These are phyloP conservation scores for Chaetorhynchus papuensis DNA, from an alignment of 2,113 vertebrate genomes.

Conservation along the genomic window DNA sequence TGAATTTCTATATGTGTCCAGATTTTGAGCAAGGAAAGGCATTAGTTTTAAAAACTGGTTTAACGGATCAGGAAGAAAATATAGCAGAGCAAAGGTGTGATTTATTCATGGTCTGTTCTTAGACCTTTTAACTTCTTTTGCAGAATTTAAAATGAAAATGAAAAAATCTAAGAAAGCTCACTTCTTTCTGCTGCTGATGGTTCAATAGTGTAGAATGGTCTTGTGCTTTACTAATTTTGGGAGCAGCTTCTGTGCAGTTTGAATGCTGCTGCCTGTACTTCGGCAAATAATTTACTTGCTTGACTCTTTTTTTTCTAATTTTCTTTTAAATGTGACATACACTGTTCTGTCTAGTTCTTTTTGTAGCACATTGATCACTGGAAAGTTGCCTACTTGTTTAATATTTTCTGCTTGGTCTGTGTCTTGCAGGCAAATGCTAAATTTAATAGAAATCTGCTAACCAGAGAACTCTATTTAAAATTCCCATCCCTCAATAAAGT, in stretches of 20 bases:
- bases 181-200: background rate
- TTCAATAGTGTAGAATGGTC: background rate
- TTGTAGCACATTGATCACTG: background rate
- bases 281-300: background rate
- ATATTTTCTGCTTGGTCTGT: background rate
- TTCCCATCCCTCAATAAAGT: background rate
- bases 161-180: background rate
- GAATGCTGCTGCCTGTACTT: background rate
- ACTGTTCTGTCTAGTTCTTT: background rate
- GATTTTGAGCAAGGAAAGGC: background rate
- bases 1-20: background rate
- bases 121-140: background rate
- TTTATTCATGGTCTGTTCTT: background rate
- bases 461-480: background rate
- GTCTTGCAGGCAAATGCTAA: background rate
- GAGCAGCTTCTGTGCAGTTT: background rate
- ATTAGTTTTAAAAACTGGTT: background rate
- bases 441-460: slow-evolving; percentile 7
- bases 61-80: background rate
- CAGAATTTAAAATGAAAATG: background rate
- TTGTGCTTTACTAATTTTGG: background rate
- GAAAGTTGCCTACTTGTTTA: background rate
- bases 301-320: background rate
- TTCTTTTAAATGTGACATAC: background rate
- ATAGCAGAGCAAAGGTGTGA: background rate